Percentiles rank a stretch among this genome's conserved stretches.
phyloP scores from a whole-genome alignment of 2,113 vertebrate genomes.

The Melanerpes aurifrons region DNA sequence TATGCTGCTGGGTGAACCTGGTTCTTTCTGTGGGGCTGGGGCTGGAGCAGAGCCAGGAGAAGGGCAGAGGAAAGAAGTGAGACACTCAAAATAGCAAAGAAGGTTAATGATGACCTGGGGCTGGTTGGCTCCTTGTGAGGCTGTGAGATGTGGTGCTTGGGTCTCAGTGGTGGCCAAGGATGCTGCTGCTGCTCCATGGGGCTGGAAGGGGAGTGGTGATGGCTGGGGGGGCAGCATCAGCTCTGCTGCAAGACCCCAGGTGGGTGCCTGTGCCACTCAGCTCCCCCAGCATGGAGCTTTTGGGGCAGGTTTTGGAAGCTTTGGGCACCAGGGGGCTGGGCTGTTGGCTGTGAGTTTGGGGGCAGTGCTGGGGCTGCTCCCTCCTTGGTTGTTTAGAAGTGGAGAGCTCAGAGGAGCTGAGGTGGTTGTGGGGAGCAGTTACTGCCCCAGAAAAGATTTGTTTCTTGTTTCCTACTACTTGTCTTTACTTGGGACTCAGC shows the following conservation, averaged over 20 bases:
- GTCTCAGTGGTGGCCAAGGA: background rate
- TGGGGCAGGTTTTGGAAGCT: rapidly evolving
- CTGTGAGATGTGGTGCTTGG: background rate
- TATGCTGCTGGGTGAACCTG: rapidly evolving
- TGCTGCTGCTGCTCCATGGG: background rate
- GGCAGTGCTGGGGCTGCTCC: background rate
- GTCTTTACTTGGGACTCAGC: background rate
- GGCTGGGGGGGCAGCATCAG: background rate
- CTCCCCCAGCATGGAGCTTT: rapidly evolving
- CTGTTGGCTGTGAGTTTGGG: background rate
- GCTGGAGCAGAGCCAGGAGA: background rate
- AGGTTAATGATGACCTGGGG: constrained; percentile 33
- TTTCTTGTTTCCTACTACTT: background rate
- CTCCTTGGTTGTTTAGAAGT: background rate
- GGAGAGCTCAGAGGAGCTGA: background rate
- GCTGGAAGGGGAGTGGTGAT: background rate
- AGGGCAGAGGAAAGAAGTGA: background rate
- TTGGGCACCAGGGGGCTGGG: background rate
- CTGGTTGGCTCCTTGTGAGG: background rate
- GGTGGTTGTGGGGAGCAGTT: background rate
- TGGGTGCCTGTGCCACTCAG: rapidly evolving
- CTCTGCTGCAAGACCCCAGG: background rate
- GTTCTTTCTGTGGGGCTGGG: background rate
- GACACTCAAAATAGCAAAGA: background rate
- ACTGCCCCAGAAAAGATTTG: background rate